phyloP scores from a whole-genome alignment of 2,113 vertebrate genomes.

The Tyto alba region DNA sequence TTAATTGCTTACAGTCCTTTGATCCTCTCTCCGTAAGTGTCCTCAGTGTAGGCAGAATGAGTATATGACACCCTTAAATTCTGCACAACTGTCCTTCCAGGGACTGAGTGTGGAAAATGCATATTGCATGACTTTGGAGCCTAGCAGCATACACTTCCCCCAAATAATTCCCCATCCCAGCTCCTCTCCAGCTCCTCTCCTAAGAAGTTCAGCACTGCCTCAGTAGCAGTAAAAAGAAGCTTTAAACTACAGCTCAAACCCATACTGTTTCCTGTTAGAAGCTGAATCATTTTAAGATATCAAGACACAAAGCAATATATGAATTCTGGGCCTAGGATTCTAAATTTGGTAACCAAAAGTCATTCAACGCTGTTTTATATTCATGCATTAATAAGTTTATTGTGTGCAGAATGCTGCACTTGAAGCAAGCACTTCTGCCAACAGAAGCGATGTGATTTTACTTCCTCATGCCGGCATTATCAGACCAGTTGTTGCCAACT shows the following conservation, averaged over 20 bases:
- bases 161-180: background rate
- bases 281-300: background rate
- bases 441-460: background rate
- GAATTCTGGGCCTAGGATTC: background rate
- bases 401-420: background rate
- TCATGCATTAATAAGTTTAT: background rate
- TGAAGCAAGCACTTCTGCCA: background rate
- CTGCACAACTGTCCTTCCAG: background rate
- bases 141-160: background rate
- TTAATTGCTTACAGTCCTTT: background rate
- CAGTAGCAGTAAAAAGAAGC: background rate
- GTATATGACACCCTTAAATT: background rate
- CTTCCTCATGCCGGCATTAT: background rate
- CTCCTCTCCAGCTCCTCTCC: background rate
- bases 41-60: background rate
- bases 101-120: accelerated
- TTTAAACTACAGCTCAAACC: background rate
- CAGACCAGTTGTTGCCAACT: background rate
- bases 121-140: background rate
- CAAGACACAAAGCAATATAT: background rate
- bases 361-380: background rate
- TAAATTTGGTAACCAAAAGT: background rate
- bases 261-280: background rate
- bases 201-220: background rate
- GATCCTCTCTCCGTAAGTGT: background rate